A percentile compares a stretch with the other conserved stretches of the same genome.
Evolutionary conservation across 2,888 invertebrate species (phyloP).

Genomic region (Synanthedon tipuliformis): DNA sequence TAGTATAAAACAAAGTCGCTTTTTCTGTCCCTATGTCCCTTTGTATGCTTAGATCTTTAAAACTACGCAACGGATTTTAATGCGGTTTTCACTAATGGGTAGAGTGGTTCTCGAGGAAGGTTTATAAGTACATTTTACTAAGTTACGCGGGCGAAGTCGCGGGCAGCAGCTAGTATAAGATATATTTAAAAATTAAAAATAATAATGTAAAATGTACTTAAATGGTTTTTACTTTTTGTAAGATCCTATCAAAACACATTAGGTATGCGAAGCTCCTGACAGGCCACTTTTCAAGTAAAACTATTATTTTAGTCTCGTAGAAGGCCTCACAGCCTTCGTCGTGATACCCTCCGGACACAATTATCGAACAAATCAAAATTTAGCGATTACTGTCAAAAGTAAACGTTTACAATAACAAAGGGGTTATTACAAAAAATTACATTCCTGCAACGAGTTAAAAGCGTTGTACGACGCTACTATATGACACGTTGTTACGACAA

Average conservation of each 20-base stretch:
- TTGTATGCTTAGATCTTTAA: too few species aligned
- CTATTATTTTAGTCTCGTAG: neutral
- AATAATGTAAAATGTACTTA: neutral
- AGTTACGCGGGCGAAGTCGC: too few species aligned
- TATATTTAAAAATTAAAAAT: neutral
- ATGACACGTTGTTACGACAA: neutral
- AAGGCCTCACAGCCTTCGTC: constrained; percentile 1
- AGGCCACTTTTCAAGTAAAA: neutral
- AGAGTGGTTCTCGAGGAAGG: too few species aligned
- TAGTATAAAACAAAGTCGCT: too few species aligned
- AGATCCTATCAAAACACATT: neutral
- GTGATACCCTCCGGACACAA: constrained; percentile 9
- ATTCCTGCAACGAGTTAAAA: neutral
- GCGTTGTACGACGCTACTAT: neutral
- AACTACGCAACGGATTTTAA: too few species aligned
- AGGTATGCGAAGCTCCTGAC: neutral
- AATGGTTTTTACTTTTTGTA: neutral
- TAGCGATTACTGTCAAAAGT: constrained; percentile 17
- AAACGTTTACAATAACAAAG: constrained; percentile 3
- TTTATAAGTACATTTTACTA: too few species aligned
- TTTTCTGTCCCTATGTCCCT: too few species aligned
- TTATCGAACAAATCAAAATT: constrained; percentile 12
- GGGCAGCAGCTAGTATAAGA: too few species aligned
- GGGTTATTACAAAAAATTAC: neutral
- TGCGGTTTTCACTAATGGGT: too few species aligned